Percentiles rank a stretch among this genome's conserved stretches.
Evolutionary conservation across 2,797 vertebrate species (phyloP).

Genomic region (Acanthurus tractus): DNA sequence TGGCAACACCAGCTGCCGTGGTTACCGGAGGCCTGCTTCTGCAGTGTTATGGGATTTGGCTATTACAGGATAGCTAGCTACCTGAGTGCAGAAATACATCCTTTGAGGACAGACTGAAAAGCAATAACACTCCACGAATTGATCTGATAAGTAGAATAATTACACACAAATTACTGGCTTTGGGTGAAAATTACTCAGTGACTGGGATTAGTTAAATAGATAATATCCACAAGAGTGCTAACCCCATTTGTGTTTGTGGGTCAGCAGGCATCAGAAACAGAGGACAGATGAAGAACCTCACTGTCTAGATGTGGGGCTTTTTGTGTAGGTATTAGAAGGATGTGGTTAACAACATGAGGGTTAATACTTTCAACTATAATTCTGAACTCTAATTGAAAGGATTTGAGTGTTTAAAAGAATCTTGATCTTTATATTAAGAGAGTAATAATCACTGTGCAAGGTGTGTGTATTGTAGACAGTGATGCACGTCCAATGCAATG

Average conservation of each 20-base stretch:
- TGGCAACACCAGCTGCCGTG: conserved; percentile 81
- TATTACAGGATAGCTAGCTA: conserved; percentile 67
- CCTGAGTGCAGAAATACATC: conserved; percentile 51
- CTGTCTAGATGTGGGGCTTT: neutral
- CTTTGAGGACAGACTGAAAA: conserved; percentile 41
- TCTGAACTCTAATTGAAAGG: conserved; percentile 8
- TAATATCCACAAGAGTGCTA: conserved; percentile 31
- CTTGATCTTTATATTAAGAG: conserved; percentile 1
- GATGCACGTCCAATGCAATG: neutral
- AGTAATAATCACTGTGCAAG: neutral
- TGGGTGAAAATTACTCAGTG: conserved; percentile 74
- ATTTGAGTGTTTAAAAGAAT: neutral
- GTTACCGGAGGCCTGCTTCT: conserved; percentile 67
- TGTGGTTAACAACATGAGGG: neutral
- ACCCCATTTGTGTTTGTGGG: conserved; percentile 23
- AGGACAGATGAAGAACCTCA: neutral
- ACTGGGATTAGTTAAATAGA: conserved; percentile 54
- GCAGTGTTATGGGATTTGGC: conserved; percentile 71
- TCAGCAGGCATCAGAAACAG: conserved; percentile 28
- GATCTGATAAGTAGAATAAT: conserved; percentile 67
- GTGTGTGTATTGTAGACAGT: neutral
- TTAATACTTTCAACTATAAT: neutral
- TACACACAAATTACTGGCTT: conserved; percentile 72
- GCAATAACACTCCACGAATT: conserved; percentile 57
- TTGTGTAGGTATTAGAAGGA: conserved; percentile 1